These are phyloP conservation scores for Cichlasoma orientale DNA, from an alignment of 2,797 vertebrate species.

Conservation along the genomic window DNA sequence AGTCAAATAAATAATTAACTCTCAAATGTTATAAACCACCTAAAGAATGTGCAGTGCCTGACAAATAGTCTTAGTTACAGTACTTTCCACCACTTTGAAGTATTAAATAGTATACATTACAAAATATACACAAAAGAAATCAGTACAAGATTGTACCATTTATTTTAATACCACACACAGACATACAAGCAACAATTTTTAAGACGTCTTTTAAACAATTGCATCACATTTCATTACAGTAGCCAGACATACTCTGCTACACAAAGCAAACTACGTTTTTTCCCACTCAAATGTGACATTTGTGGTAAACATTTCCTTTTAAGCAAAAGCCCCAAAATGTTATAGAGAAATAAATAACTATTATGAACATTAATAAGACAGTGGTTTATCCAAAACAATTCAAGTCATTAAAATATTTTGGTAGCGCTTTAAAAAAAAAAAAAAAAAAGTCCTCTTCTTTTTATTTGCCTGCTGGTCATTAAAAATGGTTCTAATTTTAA, in stretches of 20 bases:
- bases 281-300: constrained; percentile 25
- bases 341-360: constrained; percentile 71
- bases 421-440: too few species aligned
- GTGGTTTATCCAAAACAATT: constrained; percentile 85
- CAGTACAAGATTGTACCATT: constrained; percentile 25
- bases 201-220: constrained; percentile 44
- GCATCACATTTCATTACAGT: constrained; percentile 25
- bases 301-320: constrained; percentile 23
- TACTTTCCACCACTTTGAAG: not conserved
- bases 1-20: not conserved
- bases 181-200: constrained; percentile 30
- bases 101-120: not conserved
- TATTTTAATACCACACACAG: constrained; percentile 48
- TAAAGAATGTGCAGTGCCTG: too few species aligned
- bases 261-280: constrained; percentile 33
- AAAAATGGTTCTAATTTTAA: constrained; percentile 17
- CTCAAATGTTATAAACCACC: not conserved
- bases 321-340: constrained; percentile 30
- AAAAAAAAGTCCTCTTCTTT: not conserved
- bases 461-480: not conserved
- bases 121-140: not conserved
- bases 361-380: constrained; percentile 67
- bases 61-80: not conserved
- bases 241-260: constrained; percentile 48
- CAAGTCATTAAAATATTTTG: constrained; percentile 75